Percentiles rank a stretch among this genome's conserved stretches.
Evolutionary conservation across 37 sponge, comb jelly and placozoan genomes (phyloP).

Genomic region (Petrosia ficiformis): DNA sequence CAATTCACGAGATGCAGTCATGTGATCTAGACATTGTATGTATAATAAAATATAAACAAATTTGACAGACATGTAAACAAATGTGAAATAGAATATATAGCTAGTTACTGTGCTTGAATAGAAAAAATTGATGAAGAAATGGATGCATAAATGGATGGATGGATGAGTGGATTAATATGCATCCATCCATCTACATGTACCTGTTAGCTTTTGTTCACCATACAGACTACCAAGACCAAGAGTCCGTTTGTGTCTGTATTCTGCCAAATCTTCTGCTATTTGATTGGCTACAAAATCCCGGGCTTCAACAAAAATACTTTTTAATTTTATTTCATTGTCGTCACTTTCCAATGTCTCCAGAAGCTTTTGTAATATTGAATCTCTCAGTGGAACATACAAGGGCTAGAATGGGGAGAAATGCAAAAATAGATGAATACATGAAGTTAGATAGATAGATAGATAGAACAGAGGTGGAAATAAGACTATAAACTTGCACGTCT

Average conservation of each 20-base stretch:
- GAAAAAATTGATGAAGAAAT: conserved; percentile 2
- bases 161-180: neutral
- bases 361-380: conserved; percentile 12
- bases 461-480: too few species aligned
- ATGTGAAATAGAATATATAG: neutral
- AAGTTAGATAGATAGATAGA: too few species aligned
- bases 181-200: conserved; percentile 1
- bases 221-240: conserved; percentile 70
- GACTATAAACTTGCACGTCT: too few species aligned
- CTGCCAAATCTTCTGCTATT: conserved; percentile 40
- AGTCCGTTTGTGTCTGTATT: conserved; percentile 53
- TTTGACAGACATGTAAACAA: neutral
- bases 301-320: conserved; percentile 64
- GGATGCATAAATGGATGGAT: neutral
- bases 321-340: conserved; percentile 49
- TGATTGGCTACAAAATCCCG: conserved; percentile 32
- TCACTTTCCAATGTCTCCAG: conserved; percentile 49
- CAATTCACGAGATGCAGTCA: neutral
- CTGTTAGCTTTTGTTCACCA: conserved; percentile 59
- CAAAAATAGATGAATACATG: too few species aligned
- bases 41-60: neutral
- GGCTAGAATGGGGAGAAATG: too few species aligned
- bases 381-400: conserved; percentile 23
- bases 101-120: neutral
- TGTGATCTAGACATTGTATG: neutral